A percentile compares a stretch with the other conserved stretches of the same genome.
Conservation (phyloP, 2,888 invertebrate species). For the Agrochola lychnidis region DNA sequence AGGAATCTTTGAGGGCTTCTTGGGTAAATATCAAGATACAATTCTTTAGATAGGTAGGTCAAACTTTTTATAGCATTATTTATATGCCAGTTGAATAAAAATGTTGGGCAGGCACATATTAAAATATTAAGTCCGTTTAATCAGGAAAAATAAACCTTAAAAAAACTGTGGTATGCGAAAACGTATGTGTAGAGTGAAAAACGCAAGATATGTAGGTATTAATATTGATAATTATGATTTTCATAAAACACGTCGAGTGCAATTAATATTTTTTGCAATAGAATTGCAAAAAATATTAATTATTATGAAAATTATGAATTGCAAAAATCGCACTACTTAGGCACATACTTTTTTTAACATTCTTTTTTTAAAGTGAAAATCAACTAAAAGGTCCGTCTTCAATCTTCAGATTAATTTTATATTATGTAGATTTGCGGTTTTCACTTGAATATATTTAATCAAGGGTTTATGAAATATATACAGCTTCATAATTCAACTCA, state of each 20-base stretch:
- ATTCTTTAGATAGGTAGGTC: neutral
- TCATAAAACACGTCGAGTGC: conserved; percentile 12
- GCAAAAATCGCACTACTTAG: neutral
- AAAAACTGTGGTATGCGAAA: conserved; percentile 36
- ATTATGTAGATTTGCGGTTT: neutral
- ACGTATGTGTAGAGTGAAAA: conserved; percentile 23
- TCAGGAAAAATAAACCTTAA: neutral
- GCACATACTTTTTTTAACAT: too few species aligned
- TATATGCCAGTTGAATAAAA: neutral
- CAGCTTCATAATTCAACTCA: neutral
- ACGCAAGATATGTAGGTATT: neutral
- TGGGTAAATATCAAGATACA: neutral
- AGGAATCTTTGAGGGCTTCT: neutral
- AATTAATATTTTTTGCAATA: neutral
- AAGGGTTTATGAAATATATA: neutral
- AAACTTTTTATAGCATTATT: neutral
- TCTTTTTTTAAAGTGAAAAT: too few species aligned
- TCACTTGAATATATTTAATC: neutral
- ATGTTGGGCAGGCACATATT: neutral
- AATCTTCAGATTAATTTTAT: too few species aligned
- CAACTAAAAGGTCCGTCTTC: too few species aligned
- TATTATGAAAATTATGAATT: too few species aligned
- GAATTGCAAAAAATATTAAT: too few species aligned
- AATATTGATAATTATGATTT: conserved; percentile 24
- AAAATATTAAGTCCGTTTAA: neutral